Percentiles rank a stretch among this genome's conserved stretches.
These are phyloP conservation scores for Phaethornis superciliosus DNA, from an alignment of 2,113 vertebrate genomes.

Conservation along the genomic window DNA sequence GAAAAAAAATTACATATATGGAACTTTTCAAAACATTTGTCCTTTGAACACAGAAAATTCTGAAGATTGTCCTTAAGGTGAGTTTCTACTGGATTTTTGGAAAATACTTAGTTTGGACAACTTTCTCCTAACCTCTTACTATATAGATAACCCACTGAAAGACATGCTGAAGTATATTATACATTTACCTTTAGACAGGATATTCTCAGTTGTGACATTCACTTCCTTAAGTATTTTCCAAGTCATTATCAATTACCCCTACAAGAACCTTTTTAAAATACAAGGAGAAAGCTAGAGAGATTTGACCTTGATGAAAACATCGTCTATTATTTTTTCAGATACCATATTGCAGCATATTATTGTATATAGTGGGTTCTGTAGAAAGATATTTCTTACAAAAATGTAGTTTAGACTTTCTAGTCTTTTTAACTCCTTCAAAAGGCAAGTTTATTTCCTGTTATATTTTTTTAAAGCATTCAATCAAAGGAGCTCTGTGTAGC, in stretches of 20 bases:
- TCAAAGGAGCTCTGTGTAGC: background rate
- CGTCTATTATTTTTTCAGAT: background rate
- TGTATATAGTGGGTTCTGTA: background rate
- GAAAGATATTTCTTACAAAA: background rate
- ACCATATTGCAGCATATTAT: background rate
- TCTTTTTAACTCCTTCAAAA: slow-evolving; percentile 6
- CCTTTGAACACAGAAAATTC: background rate
- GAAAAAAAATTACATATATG: background rate
- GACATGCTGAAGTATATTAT: background rate
- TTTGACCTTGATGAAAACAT: slow-evolving; percentile 25
- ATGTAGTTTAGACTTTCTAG: background rate
- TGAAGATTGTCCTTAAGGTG: background rate
- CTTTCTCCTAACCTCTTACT: background rate
- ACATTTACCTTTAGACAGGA: background rate
- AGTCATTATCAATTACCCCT: background rate
- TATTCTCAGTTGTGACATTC: background rate
- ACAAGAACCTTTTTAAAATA: background rate
- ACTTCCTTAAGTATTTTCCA: slow-evolving; percentile 11
- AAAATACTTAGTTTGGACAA: background rate
- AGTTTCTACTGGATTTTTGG: background rate
- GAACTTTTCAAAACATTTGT: background rate
- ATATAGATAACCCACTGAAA: background rate
- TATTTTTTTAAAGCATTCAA: background rate
- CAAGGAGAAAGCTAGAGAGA: background rate
- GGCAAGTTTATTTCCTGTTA: background rate